These are phyloP conservation scores for Propithecus coquereli DNA, from an alignment of 2,113 vertebrate genomes.

Conservation along the genomic window DNA sequence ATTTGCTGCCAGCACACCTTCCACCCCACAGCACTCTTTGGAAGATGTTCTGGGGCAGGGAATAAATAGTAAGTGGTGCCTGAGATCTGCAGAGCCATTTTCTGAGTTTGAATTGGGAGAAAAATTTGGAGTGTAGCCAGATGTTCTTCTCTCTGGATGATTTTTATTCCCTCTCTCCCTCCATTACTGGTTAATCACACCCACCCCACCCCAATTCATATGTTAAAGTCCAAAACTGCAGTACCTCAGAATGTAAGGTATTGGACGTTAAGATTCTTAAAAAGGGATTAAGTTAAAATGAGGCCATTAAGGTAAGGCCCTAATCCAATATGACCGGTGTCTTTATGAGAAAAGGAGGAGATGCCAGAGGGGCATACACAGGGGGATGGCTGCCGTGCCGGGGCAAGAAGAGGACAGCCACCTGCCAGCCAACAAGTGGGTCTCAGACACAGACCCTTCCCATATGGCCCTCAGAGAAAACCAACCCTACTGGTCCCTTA, in stretches of 20 bases:
- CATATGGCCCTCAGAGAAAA: not conserved
- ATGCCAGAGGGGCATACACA: fast-evolving
- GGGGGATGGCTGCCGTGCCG: not conserved
- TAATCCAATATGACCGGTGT: not conserved
- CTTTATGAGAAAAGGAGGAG: not conserved
- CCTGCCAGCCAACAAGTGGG: not conserved
- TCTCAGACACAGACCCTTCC: not conserved
- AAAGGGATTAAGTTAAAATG: not conserved
- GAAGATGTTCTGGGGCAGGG: not conserved
- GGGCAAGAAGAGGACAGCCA: not conserved
- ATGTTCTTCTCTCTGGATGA: not conserved
- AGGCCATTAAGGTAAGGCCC: not conserved
- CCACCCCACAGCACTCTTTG: not conserved
- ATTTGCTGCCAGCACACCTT: not conserved
- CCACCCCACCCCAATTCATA: not conserved
- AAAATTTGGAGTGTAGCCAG: not conserved
- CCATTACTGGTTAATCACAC: not conserved
- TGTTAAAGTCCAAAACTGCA: not conserved
- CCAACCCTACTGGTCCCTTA: not conserved
- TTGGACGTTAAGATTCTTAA: not conserved
- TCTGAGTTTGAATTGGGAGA: not conserved
- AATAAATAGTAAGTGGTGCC: not conserved
- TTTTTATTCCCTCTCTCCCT: not conserved
- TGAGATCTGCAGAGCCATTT: not conserved
- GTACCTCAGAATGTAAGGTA: not conserved